phyloP scores from a whole-genome alignment of 2,797 vertebrate species.

The Thunnus albacares region DNA sequence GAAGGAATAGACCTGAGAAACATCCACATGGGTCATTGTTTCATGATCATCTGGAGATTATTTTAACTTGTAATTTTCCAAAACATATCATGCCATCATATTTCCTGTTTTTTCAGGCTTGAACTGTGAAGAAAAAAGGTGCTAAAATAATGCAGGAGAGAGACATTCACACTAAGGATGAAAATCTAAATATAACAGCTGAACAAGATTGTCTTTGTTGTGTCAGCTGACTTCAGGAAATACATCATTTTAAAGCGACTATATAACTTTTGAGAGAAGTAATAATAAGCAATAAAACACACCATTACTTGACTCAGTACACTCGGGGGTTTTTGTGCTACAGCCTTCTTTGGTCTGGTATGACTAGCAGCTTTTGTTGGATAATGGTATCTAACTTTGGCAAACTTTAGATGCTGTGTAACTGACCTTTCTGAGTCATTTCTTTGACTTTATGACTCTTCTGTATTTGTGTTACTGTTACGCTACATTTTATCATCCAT shows the following conservation, averaged over 20 bases:
- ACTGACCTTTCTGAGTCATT: background rate
- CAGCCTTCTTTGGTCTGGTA: background rate
- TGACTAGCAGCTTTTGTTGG: background rate
- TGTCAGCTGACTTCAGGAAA: too few species aligned
- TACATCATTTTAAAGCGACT: background rate
- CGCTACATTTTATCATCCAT: background rate
- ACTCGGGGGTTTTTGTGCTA: background rate
- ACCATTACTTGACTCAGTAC: background rate
- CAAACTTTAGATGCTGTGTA: background rate
- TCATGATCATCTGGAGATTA: background rate
- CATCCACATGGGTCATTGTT: background rate
- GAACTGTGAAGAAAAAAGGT: background rate
- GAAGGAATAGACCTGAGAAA: conserved; percentile 89
- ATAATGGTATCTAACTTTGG: background rate
- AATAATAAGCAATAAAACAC: background rate
- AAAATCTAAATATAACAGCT: background rate
- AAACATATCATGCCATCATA: background rate
- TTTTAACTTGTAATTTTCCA: background rate
- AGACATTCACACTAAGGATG: background rate
- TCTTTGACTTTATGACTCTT: background rate
- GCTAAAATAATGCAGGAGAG: background rate
- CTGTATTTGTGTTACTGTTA: background rate
- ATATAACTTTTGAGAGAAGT: background rate
- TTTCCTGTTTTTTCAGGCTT: background rate
- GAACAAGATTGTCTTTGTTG: too few species aligned